These are phyloP conservation scores for Gallinago paraguaiae DNA, from an alignment of 2,113 vertebrate species.

Conservation along the genomic window DNA sequence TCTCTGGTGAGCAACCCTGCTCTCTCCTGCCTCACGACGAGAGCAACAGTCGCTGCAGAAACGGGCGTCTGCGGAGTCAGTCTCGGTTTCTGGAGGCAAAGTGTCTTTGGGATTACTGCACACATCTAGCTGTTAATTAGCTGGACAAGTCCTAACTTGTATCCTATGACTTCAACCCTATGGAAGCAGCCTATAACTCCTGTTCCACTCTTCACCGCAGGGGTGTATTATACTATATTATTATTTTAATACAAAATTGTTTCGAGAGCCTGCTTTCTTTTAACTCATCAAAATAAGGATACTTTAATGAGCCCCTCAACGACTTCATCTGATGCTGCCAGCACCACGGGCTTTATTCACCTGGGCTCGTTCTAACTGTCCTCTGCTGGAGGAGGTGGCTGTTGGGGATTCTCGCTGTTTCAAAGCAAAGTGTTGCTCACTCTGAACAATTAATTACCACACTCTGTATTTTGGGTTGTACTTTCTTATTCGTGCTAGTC, in stretches of 20 bases:
- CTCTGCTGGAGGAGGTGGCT: not conserved
- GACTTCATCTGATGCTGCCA: not conserved
- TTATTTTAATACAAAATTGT: not conserved
- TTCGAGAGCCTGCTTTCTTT: not conserved
- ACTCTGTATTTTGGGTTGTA: not conserved
- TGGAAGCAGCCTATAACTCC: not conserved
- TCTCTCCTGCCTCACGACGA: not conserved
- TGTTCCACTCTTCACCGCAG: not conserved
- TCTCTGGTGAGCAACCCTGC: constrained; percentile 83
- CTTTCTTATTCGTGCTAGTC: not conserved
- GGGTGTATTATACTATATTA: not conserved
- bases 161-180: not conserved
- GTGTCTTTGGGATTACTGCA: not conserved
- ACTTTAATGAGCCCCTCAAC: not conserved
- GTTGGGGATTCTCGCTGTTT: not conserved
- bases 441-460: not conserved
- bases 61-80: not conserved
- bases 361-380: not conserved
- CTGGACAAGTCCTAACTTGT: not conserved
- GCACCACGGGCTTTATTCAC: not conserved
- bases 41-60: not conserved
- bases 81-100: not conserved
- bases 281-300: not conserved
- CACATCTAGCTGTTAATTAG: constrained; percentile 1
- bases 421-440: not conserved